Evolutionary conservation across 2,113 vertebrate genomes (phyloP).

Genomic region (Dolichallabes microphthalmus): DNA sequence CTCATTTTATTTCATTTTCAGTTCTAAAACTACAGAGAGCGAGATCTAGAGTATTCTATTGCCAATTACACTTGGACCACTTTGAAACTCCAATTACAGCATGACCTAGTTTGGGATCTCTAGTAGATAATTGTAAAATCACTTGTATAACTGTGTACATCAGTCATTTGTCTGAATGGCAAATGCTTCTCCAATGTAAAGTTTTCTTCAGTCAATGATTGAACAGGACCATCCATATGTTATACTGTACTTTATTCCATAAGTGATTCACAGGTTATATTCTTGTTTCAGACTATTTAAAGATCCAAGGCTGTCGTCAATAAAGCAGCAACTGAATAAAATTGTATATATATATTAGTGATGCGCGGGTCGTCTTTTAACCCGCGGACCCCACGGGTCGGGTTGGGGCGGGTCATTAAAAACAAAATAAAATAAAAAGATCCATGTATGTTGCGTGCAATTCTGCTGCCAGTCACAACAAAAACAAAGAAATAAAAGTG

Average conservation of each 20-base stretch:
- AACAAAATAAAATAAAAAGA: too few relatives aligned
- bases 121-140: not conserved
- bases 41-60: not conserved
- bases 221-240: not conserved
- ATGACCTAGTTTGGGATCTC: not conserved
- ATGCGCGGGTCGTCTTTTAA: too few relatives aligned
- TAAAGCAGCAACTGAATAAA: too few relatives aligned
- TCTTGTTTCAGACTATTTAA: too few relatives aligned
- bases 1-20: not conserved
- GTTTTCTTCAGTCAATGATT: not conserved
- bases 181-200: not conserved
- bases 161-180: not conserved
- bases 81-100: not conserved
- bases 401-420: too few relatives aligned
- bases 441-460: too few relatives aligned
- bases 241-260: not conserved
- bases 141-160: not conserved
- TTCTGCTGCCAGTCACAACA: too few relatives aligned
- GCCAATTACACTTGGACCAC: not conserved
- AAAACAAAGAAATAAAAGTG: too few relatives aligned
- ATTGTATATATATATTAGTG: too few relatives aligned
- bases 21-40: not conserved
- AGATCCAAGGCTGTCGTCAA: not conserved
- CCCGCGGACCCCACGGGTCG: too few relatives aligned
- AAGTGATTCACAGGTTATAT: not conserved